These are phyloP conservation scores for Lutjanus argentimaculatus DNA, from an alignment of 2,797 vertebrate species.

Conservation along the genomic window DNA sequence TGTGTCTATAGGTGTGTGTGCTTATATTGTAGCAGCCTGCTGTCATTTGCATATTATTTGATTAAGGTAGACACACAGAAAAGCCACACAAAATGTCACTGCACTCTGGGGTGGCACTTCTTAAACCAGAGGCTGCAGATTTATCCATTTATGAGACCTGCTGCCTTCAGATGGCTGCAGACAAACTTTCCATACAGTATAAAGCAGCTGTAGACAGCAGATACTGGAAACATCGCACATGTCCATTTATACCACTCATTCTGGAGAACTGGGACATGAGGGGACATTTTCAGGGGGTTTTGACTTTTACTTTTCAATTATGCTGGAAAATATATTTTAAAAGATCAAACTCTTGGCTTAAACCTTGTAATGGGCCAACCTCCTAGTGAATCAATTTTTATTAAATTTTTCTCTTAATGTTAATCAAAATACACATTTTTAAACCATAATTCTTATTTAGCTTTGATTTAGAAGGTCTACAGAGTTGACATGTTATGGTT, in stretches of 20 bases:
- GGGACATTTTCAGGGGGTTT: no score
- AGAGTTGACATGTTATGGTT: no score
- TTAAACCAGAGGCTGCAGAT: conserved; percentile 10
- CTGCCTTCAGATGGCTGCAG: neutral
- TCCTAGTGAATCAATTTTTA: no score
- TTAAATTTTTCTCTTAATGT: no score
- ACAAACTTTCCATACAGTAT: neutral
- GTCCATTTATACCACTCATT: neutral
- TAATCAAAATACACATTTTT: no score
- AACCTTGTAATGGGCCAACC: no score
- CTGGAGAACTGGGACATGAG: no score
- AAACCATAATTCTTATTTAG: no score
- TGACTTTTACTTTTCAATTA: no score
- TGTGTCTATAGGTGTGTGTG: neutral
- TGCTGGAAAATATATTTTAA: no score
- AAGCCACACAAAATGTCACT: neutral
- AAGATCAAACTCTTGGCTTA: no score
- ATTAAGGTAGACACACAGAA: neutral
- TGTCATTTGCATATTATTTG: conserved; percentile 15
- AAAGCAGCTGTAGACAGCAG: neutral
- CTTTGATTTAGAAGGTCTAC: no score
- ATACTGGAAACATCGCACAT: neutral
- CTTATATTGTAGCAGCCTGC: neutral
- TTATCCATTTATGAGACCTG: neutral
- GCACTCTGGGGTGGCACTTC: neutral